Base-by-base conservation (phyloP, 2,888 invertebrate genomes). In the Listrodromus nycthemerus region DNA sequence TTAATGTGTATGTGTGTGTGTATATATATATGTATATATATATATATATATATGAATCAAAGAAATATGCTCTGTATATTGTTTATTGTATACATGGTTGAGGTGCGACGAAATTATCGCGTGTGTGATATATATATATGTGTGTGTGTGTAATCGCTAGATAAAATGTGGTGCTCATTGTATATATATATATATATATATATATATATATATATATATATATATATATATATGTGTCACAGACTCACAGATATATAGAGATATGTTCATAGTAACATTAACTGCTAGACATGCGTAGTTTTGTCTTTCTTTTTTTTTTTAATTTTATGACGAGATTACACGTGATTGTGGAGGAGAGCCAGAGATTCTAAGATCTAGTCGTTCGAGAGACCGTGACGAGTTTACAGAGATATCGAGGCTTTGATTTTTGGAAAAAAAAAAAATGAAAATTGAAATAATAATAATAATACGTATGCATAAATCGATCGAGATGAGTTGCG, bases 141-240 rank as follows among this genome's bases (percentile, higher is more conserved):
- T 69, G 30, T 33, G 19, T 16, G 55, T 71, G 58, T 41, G 27
- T 73, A 27, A 8, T 10, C 16, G 70, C 70, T 70, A 70, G 37
- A 37, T 52, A 76, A 70, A 70, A 79, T 71, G 52, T 45, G 65
- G 79, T 79, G 79, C 79, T 79, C 65, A 71, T 41, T 66, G 8
- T 37, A 10, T 37, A 37, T 37, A 37, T n/a, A n/a, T n/a, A n/a
- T n/a, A n/a, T 71, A 58, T 52, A 21, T 74, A 63, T 37, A 37
- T 37, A 37, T n/a, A n/a, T n/a, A n/a, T n/a, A n/a, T 71, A 58
- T 52, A 21, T 74, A 63, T 66, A 2, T 37, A 10, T 37, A 37
- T 37, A 37, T n/a, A n/a, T n/a, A n/a, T n/a, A n/a, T 71, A 58
- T 52, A 21, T 74, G 48, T 52, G 52, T 74, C 63, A 74, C 73